These are phyloP conservation scores for Hemaris fuciformis DNA, from an alignment of 2,888 invertebrate genomes.

Conservation along the genomic window DNA sequence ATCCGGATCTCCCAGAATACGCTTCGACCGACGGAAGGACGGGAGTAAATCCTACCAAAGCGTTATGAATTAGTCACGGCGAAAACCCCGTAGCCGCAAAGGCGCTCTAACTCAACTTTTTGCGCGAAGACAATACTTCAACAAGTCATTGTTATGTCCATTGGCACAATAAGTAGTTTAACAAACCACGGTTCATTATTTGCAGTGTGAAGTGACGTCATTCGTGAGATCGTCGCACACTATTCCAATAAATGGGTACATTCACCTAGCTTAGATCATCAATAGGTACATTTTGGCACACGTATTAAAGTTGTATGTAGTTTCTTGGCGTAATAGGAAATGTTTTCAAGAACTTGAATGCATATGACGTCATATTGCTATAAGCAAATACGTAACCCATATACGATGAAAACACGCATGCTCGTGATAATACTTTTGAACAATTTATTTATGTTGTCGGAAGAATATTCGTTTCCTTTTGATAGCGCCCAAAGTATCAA, in stretches of 20 bases:
- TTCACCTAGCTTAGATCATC: conserved; percentile 43
- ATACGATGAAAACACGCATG: too few species aligned
- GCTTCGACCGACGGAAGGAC: too few species aligned
- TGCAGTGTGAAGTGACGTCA: conserved; percentile 9
- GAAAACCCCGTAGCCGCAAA: not conserved
- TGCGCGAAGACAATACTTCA: not conserved
- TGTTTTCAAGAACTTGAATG: not conserved
- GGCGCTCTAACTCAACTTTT: not conserved
- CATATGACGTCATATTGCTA: too few species aligned
- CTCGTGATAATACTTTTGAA: too few species aligned
- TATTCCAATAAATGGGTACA: conserved; percentile 20
- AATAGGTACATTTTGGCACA: conserved; percentile 11
- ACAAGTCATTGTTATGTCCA: conserved; percentile 11
- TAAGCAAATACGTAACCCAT: too few species aligned
- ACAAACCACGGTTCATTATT: not conserved
- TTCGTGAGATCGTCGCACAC: not conserved
- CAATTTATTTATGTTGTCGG: too few species aligned
- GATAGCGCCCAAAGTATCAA: too few species aligned
- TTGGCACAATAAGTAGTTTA: conserved; percentile 3
- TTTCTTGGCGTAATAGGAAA: not conserved
- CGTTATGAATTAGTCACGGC: not conserved
- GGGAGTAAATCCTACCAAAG: not conserved
- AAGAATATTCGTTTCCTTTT: too few species aligned
- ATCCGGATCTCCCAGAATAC: not conserved
- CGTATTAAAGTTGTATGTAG: not conserved